These are phyloP conservation scores for Caenorhabditis remanei DNA, from an alignment of 1,140 invertebrate species.

Conservation along the genomic window DNA sequence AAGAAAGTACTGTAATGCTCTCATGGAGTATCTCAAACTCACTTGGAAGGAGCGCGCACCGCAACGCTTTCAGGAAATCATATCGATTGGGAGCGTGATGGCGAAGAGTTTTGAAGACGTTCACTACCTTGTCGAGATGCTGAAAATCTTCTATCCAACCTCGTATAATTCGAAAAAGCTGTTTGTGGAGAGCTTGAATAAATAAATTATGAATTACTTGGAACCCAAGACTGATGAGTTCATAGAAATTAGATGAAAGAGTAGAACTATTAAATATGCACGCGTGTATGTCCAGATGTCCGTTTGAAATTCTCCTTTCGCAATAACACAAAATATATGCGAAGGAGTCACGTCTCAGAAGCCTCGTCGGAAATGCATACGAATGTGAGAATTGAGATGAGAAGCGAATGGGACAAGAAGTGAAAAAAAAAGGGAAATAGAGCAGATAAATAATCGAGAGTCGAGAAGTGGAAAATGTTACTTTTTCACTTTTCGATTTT, in stretches of 20 bases:
- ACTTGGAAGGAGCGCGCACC: not conserved
- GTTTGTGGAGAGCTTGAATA: not conserved
- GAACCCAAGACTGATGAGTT: not conserved
- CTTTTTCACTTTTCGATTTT: not conserved
- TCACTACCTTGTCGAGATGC: not conserved
- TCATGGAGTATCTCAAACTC: not conserved
- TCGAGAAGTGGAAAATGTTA: not conserved
- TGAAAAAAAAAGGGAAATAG: not conserved
- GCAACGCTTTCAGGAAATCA: not conserved
- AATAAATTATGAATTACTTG: not conserved
- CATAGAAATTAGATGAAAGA: not conserved
- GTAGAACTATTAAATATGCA: too few relatives aligned
- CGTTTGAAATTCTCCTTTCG: not conserved
- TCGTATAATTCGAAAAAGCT: constrained; percentile 10
- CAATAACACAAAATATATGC: not conserved
- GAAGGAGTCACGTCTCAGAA: not conserved
- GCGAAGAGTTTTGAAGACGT: constrained; percentile 24
- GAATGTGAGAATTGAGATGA: constrained; percentile 45
- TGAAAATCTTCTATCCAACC: not conserved
- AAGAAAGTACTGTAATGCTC: constrained; percentile 25
- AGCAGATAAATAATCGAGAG: not conserved
- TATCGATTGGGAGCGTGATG: not conserved
- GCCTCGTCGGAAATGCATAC: constrained; percentile 40
- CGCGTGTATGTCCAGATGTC: too few relatives aligned
- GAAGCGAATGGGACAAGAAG: constrained; percentile 2